phyloP scores from a whole-genome alignment of 2,113 vertebrate species.

The Varanus komodoensis region DNA sequence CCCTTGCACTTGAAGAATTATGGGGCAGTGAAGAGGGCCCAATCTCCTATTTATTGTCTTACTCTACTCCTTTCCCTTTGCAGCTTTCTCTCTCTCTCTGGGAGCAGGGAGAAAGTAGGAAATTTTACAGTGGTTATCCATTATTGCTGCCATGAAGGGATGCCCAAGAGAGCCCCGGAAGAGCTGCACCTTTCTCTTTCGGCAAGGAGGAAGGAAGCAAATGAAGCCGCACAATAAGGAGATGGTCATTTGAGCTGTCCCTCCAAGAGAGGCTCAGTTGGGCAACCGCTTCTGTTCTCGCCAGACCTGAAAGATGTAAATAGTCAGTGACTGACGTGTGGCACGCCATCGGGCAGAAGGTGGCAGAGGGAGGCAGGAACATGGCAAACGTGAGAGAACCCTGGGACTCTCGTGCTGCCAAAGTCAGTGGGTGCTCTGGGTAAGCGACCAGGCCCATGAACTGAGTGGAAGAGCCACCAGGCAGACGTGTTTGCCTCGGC shows the following conservation, averaged over 20 bases:
- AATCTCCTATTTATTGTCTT: not conserved
- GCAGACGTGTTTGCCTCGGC: not conserved
- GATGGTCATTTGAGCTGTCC: slow-evolving; percentile 5
- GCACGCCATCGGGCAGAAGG: slow-evolving; percentile 11
- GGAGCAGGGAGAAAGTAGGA: not conserved
- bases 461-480: not conserved
- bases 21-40: not conserved
- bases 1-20: not conserved
- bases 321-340: not conserved
- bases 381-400: not conserved
- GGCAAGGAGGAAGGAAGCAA: slow-evolving; percentile 43
- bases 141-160: not conserved
- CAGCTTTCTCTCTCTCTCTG: not conserved
- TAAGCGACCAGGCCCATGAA: not conserved
- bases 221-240: slow-evolving; percentile 61
- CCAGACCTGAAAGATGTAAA: not conserved
- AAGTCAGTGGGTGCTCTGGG: not conserved
- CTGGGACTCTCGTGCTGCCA: not conserved
- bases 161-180: not conserved
- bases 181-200: not conserved
- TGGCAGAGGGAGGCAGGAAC: not conserved
- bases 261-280: slow-evolving; percentile 19
- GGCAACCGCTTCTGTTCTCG: not conserved
- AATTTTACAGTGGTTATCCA: not conserved
- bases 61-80: not conserved